Conservation (phyloP, 2,113 vertebrate species). For the Chloropsis cyanopogon region DNA sequence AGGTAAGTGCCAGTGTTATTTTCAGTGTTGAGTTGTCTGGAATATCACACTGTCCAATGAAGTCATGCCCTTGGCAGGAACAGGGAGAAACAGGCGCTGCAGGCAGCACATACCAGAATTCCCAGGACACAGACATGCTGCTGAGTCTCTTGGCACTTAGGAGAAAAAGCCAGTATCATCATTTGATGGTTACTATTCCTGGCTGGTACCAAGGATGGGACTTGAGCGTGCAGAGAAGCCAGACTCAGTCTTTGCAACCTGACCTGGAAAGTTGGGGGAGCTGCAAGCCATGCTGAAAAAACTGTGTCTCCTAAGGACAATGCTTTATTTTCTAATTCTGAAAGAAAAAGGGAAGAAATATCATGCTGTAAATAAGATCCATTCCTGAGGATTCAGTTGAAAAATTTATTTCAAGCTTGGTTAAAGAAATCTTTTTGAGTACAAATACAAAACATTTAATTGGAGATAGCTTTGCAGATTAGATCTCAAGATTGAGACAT, state of each 20-base stretch:
- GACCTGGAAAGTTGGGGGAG: background rate
- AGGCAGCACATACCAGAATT: background rate
- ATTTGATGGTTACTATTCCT: background rate
- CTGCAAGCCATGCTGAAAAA: background rate
- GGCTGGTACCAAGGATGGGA: background rate
- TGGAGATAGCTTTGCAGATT: background rate
- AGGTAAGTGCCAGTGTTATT: slow-evolving; percentile 66
- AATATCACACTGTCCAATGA: background rate
- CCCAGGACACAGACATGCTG: background rate
- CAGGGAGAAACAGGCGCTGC: background rate
- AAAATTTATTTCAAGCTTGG: background rate
- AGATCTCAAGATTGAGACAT: background rate
- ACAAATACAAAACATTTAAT: background rate
- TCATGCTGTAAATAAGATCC: background rate
- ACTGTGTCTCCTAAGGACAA: background rate
- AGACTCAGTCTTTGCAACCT: background rate
- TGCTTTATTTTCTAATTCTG: background rate
- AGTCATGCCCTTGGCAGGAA: background rate
- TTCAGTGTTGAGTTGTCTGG: background rate
- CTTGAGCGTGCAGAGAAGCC: background rate
- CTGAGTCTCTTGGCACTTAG: background rate
- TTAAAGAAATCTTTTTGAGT: background rate
- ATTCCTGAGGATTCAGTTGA: background rate
- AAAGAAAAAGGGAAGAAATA: background rate
- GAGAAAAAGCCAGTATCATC: background rate